Evolutionary conservation across 2,888 invertebrate species (phyloP), one percentile per base, ranked within the genome.

Genomic region (Cantharis nigra): DNA sequence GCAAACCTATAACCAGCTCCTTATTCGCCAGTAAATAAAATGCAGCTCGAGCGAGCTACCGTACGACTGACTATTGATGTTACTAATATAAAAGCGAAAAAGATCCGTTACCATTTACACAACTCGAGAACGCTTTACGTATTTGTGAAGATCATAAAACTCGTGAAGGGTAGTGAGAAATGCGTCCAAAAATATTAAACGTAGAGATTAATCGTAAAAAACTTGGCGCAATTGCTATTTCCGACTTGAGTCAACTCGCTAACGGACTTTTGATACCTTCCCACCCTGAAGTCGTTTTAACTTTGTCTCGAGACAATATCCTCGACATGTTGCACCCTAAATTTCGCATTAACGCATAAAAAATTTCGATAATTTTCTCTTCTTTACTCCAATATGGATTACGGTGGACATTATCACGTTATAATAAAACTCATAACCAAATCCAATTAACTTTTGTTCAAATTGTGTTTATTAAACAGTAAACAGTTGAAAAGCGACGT

Each of bases 401-500:
- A 49, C 49, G 49, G 49, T 49, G n/a, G 49, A 49, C 49, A 49
- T 49, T n/a, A 2, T 49, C 49, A n/a, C 33, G 13, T 13, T 33
- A 33, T 33, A 33, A 13, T 33, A 13, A 13, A 49, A 49, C 49
- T 49, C 49, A n/a, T n/a, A 49, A 49, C 49, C 49, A 49, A 49
- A 49, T 72, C 76, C 70, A 77, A 79, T 79, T 79, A 79, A 79
- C 71, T 71, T 69, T 69, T 85, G 85, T 85, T 85, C 85, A 84
- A 85, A 80, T 81, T 81, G 83, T 84, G 84, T 86, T 85, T 86
- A 86, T 86, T 86, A 86, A 86, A 84, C 83, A 85, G 84, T 84
- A 86, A 85, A 86, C 86, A 86, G 84, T 86, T 84, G 85, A 88
- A 87, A 88, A 88, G 88, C 87, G 87, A 88, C 87, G 87, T 87